Percentiles rank a stretch among this genome's conserved stretches.
Conservation (phyloP, 2,888 invertebrate genomes). For the Lathronympha strigana region DNA sequence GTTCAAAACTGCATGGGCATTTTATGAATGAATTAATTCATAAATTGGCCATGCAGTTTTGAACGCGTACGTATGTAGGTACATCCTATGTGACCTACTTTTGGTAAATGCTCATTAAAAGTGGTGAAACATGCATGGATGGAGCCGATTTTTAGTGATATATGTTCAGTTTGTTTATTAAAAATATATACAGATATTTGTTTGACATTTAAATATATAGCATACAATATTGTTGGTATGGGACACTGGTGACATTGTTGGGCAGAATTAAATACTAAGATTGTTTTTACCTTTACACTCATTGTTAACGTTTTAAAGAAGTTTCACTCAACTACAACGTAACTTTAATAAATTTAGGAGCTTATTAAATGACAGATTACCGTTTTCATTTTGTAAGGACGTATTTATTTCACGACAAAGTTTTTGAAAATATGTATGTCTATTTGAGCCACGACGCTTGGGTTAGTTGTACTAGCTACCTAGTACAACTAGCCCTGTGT, state of each 20-base stretch:
- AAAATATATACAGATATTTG: slow-evolving; percentile 5
- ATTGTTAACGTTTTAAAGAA: slow-evolving; percentile 8
- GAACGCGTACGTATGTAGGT: too few species aligned
- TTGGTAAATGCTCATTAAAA: neutral
- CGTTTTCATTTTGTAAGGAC: neutral
- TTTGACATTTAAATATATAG: slow-evolving; percentile 9
- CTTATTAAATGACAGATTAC: neutral
- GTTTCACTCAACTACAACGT: neutral
- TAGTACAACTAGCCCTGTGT: too few species aligned
- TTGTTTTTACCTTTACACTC: slow-evolving; percentile 10
- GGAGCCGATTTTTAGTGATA: neutral
- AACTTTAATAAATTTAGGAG: neutral
- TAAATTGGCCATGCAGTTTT: too few species aligned
- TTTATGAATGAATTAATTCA: too few species aligned
- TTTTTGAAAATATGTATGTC: neutral
- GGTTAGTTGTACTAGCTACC: neutral
- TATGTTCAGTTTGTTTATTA: slow-evolving; percentile 17
- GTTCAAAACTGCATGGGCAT: too few species aligned
- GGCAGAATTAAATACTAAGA: neutral
- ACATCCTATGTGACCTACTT: too few species aligned
- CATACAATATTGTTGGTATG: neutral
- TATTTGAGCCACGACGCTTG: neutral
- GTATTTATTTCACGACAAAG: neutral
- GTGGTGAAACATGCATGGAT: slow-evolving; percentile 14
- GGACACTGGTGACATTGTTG: slow-evolving; percentile 11